Evolutionary conservation across 1,140 invertebrate species (phyloP), one percentile per base, ranked within the genome.

Genomic region (Leptinotarsa undecemlineata): DNA sequence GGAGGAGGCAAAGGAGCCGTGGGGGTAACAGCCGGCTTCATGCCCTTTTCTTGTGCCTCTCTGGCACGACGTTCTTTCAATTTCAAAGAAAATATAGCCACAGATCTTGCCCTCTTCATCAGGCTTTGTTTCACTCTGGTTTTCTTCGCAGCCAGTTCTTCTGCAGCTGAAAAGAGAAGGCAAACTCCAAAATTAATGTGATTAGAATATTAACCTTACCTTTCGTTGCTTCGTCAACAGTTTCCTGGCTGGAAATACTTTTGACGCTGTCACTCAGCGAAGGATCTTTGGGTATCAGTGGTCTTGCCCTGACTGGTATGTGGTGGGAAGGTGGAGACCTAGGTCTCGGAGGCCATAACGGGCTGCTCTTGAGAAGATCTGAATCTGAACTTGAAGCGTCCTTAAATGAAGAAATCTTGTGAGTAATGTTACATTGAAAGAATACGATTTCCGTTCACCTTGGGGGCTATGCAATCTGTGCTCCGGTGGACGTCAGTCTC

Each of bases 71-170:
- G 87, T 76, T 93, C 91, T 74, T 93, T 92, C 68, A 94, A 82
- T 69, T 93, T 94, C 23, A 94, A 84, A 1, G 93, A 94, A 84
- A 95, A 95, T 77, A 95, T 93, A 11, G 93, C 93, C 33, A 95
- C 93, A 2, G 92, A 93, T 13, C 93, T 87, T 4, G 93, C 93
- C 64, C 93, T 88, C 83, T 94, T 95, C 85, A 95, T 92, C 63
- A 95, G 82, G 76, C 89, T 90, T 66, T 92, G 91, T 75, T 91
- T 92, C 0, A 92, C 91, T 51, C 92, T 86, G 3, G 91, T 91
- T 71, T 91, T 91, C 79, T 91, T 91, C 20, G 90, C 90, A 67
- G 89, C 90, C 19, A 89, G 83, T 48, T 89, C 88, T 77, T 91
- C 90, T 20, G 87, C 87, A 61, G 79, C 80, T 77, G 72, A 64